These are phyloP conservation scores for Enteromius fasciolatus DNA, from an alignment of 2,797 vertebrate species.

Conservation along the genomic window DNA sequence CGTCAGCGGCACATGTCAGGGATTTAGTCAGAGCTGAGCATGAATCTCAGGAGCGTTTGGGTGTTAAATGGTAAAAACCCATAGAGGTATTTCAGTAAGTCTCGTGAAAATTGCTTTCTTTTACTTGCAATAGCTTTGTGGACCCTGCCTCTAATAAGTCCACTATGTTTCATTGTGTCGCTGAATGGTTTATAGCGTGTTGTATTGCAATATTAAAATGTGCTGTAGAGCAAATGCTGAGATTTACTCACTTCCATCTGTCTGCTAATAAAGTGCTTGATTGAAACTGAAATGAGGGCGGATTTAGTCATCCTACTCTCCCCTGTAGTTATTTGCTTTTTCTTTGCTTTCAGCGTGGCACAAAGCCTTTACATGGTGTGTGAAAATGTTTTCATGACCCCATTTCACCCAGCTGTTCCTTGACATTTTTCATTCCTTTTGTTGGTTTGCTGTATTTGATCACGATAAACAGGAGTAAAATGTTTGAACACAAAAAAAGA, in stretches of 20 bases:
- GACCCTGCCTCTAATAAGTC: not conserved
- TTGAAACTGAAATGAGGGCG: constrained; percentile 32
- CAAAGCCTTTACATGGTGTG: not conserved
- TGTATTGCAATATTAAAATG: constrained; percentile 12
- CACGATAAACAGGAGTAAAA: not conserved
- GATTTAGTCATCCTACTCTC: constrained; percentile 17
- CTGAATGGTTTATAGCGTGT: not conserved
- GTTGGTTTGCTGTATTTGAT: not conserved
- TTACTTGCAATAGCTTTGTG: not conserved
- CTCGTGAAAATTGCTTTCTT: constrained; percentile 1
- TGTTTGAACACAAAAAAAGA: too few species aligned
- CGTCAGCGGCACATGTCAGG: constrained; percentile 21
- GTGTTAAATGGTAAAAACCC: constrained; percentile 25
- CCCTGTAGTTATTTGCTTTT: not conserved
- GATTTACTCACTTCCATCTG: constrained; percentile 36
- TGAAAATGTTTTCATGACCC: constrained; percentile 25
- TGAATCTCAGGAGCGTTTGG: constrained; percentile 10
- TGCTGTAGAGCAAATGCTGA: not conserved
- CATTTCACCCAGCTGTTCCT: constrained; percentile 31
- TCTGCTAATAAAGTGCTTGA: constrained; percentile 23
- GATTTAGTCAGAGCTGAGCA: constrained; percentile 34
- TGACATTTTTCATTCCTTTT: not conserved
- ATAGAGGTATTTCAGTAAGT: constrained; percentile 4
- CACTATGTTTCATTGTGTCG: constrained; percentile 10
- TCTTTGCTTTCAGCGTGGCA: constrained; percentile 12